phyloP scores from a whole-genome alignment of 53 echinoderm and acorn worm species.

The Crossaster papposus region DNA sequence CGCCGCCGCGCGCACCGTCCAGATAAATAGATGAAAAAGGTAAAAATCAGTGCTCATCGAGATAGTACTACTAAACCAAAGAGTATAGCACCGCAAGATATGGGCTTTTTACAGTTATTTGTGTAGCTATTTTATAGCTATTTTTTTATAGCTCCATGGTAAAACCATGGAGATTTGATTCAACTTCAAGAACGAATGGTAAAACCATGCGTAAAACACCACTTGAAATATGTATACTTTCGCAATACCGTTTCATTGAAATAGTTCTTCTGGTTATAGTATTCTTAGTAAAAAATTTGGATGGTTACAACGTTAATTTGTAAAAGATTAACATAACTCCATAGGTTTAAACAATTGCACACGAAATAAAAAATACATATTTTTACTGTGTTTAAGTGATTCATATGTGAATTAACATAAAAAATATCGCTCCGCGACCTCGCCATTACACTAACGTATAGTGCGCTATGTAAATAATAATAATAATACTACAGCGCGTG shows the following conservation, averaged over 20 bases:
- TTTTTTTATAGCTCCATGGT: too few relatives aligned
- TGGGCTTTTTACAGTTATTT: too few relatives aligned
- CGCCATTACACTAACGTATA: not conserved
- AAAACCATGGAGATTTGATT: too few relatives aligned
- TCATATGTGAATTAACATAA: not conserved
- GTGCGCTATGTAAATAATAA: too few relatives aligned
- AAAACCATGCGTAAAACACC: not conserved
- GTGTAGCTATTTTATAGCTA: too few relatives aligned
- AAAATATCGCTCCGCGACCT: slow-evolving; percentile 36
- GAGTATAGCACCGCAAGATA: too few relatives aligned
- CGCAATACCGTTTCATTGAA: not conserved
- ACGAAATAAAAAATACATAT: not conserved
- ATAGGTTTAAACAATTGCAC: not conserved
- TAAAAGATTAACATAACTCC: not conserved
- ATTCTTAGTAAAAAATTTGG: not conserved
- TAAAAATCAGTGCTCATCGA: too few relatives aligned
- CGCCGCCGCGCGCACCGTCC: too few relatives aligned
- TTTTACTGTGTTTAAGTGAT: not conserved
- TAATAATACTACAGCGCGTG: not conserved
- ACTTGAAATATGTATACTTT: not conserved
- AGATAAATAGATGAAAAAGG: too few relatives aligned
- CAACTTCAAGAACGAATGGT: too few relatives aligned
- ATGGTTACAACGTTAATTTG: not conserved
- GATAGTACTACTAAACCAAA: too few relatives aligned
- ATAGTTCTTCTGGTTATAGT: not conserved